Percentiles rank a stretch among this genome's conserved stretches.
phyloP scores from a whole-genome alignment of 30 jellyfish, hydroid and myxozoan genomes.

The Mastigias papua region DNA sequence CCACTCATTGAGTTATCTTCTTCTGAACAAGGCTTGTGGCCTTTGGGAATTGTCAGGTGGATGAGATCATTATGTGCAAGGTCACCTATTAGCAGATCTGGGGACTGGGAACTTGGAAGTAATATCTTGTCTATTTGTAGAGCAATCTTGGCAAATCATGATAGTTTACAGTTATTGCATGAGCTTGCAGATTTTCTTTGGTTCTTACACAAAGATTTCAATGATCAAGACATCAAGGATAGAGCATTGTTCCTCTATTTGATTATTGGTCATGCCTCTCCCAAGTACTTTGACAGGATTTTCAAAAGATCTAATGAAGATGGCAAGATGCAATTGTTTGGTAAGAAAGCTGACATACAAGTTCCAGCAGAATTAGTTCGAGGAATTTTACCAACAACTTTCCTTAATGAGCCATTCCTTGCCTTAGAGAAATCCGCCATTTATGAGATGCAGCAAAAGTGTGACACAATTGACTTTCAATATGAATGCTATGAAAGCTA shows the following conservation, averaged over 20 bases:
- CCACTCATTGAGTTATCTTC: constrained; percentile 43
- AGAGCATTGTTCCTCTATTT: constrained; percentile 77
- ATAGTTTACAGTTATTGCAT: constrained; percentile 24
- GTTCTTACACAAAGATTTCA: constrained; percentile 36
- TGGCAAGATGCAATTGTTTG: constrained; percentile 14
- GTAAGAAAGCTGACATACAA: constrained; percentile 38
- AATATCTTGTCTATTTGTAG: constrained; percentile 42
- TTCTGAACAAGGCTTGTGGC: constrained; percentile 62
- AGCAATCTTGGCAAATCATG: constrained; percentile 49
- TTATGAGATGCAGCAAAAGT: neutral
- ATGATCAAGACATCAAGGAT: constrained; percentile 67
- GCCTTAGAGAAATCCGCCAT: constrained; percentile 8
- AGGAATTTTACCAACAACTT: constrained; percentile 58
- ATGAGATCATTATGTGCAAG: constrained; percentile 6
- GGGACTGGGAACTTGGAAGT: constrained; percentile 62
- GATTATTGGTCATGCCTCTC: constrained; percentile 82
- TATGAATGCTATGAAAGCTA: constrained; percentile 17
- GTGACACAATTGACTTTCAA: neutral
- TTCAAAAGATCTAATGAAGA: constrained; percentile 31
- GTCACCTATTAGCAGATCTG: constrained; percentile 24
- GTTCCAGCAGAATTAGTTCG: constrained; percentile 59
- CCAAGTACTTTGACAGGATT: constrained; percentile 49
- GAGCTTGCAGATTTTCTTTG: constrained; percentile 62
- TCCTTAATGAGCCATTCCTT: constrained; percentile 32
- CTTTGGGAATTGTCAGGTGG: constrained; percentile 58